A percentile compares a stretch with the other conserved stretches of the same genome.
phyloP scores from a whole-genome alignment of 53 echinoderm and acorn worm genomes.

The Stichopus horrens region DNA sequence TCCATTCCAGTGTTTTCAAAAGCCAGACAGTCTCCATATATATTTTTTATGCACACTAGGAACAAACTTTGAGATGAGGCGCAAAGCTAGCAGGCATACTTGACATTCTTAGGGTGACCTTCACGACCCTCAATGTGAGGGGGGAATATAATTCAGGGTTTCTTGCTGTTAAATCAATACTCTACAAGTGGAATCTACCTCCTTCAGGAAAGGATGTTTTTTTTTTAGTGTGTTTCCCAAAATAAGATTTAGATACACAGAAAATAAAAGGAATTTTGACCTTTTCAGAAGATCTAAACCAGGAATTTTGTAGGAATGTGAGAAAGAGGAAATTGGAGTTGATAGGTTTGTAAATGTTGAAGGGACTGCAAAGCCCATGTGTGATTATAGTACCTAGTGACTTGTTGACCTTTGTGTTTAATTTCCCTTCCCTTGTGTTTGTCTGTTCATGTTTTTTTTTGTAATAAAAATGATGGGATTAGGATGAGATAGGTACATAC shows the following conservation, averaged over 20 bases:
- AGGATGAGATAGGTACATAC: too few relatives aligned
- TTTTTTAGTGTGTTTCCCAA: too few relatives aligned
- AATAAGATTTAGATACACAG: too few relatives aligned
- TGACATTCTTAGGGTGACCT: not conserved
- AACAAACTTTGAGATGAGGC: too few relatives aligned
- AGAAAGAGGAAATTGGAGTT: conserved; percentile 28
- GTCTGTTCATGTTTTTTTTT: too few relatives aligned
- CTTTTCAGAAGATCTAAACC: conserved; percentile 8
- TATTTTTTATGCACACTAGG: too few relatives aligned
- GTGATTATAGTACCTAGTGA: not conserved
- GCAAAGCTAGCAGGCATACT: not conserved
- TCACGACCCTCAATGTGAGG: not conserved
- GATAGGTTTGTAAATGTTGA: not conserved
- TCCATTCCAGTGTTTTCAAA: too few relatives aligned
- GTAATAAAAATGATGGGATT: too few relatives aligned
- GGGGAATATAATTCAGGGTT: too few relatives aligned
- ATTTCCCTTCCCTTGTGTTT: too few relatives aligned
- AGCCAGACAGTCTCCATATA: too few relatives aligned
- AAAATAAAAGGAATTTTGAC: conserved; percentile 19
- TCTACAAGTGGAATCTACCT: not conserved
- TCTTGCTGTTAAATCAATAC: not conserved
- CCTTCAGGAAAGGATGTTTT: not conserved
- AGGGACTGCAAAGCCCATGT: not conserved
- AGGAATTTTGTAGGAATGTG: conserved; percentile 44
- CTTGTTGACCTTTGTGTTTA: too few relatives aligned